Conservation (phyloP, 2,888 invertebrate species). For the Nephrotoma guestfalica region DNA sequence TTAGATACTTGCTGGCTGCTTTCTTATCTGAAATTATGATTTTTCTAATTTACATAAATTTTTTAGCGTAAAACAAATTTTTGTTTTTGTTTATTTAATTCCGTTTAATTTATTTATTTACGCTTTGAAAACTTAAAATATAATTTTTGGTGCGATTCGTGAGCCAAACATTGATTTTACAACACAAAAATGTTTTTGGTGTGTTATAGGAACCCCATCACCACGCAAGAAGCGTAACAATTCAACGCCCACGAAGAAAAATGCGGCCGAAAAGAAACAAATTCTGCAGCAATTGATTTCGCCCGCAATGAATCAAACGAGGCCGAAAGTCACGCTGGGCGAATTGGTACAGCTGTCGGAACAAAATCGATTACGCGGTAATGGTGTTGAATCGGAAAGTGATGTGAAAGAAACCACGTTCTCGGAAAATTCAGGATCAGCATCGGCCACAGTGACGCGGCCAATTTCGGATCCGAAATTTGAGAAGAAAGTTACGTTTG, state of each 20-base stretch:
- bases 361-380: conserved; percentile 35
- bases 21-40: neutral
- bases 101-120: neutral
- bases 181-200: conserved; percentile 9
- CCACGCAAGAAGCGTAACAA: conserved; percentile 67
- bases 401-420: conserved; percentile 48
- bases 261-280: conserved; percentile 61
- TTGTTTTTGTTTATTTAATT: neutral
- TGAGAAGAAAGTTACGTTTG: conserved; percentile 67
- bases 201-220: conserved; percentile 51
- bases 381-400: conserved; percentile 31
- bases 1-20: neutral
- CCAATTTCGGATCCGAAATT: conserved; percentile 51
- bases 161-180: neutral
- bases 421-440: conserved; percentile 34
- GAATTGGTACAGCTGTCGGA: conserved; percentile 63
- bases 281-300: conserved; percentile 63
- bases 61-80: neutral
- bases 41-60: neutral
- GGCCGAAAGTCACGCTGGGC: conserved; percentile 39
- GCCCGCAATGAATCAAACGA: conserved; percentile 44
- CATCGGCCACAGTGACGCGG: conserved; percentile 36
- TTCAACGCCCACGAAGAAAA: conserved; percentile 63
- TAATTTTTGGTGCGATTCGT: neutral
- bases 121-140: neutral